Percentiles rank a stretch among this genome's conserved stretches.
Evolutionary conservation across 2,888 invertebrate species (phyloP).

Genomic region (Scaeva pyrastri): DNA sequence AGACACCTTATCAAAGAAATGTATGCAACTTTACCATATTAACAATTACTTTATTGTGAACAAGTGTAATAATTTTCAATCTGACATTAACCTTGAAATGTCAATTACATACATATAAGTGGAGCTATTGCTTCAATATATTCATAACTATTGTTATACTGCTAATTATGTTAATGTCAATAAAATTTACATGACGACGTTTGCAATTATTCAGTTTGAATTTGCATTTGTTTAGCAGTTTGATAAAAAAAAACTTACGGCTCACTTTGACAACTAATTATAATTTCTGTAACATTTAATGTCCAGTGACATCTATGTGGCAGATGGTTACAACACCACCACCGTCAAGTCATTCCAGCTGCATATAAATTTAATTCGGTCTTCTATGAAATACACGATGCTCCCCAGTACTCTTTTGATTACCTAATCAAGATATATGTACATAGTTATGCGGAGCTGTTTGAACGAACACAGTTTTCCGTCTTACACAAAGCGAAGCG

Average conservation of each 20-base stretch:
- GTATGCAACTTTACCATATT: neutral
- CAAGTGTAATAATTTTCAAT: constrained; percentile 35
- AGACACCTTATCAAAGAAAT: constrained; percentile 17
- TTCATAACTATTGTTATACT: neutral
- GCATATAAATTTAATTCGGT: neutral
- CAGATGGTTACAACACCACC: constrained; percentile 10
- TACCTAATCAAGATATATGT: constrained; percentile 40
- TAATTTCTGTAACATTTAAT: constrained; percentile 6
- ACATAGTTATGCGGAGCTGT: constrained; percentile 7
- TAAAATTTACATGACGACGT: constrained; percentile 18
- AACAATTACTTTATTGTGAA: constrained; percentile 11
- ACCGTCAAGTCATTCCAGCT: neutral
- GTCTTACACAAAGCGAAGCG: constrained; percentile 21
- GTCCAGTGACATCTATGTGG: too few relatives aligned
- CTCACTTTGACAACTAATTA: constrained; percentile 11
- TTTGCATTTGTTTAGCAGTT: neutral
- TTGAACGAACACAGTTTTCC: neutral
- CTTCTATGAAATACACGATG: neutral
- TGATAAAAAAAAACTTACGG: neutral
- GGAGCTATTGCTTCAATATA: neutral
- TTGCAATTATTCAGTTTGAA: neutral
- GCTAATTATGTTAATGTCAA: constrained; percentile 24
- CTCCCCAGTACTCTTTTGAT: constrained; percentile 14
- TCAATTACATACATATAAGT: constrained; percentile 12
- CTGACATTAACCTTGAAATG: constrained; percentile 57